A percentile compares a stretch with the other conserved stretches of the same genome.
These are phyloP conservation scores for Phycodurus eques DNA, from an alignment of 2,113 vertebrate species.

Conservation along the genomic window DNA sequence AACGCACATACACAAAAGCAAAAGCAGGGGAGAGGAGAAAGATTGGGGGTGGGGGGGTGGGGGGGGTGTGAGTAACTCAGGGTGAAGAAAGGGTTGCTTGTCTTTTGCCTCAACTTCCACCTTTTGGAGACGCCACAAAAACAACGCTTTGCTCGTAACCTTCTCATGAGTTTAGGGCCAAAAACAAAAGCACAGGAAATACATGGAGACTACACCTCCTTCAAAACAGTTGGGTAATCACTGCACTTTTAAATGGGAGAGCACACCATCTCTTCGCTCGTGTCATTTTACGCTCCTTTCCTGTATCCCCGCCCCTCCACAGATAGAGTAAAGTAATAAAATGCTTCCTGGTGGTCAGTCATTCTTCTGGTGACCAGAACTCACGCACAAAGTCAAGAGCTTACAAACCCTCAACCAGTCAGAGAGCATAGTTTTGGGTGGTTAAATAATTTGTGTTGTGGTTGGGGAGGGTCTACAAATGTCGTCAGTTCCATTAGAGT, in stretches of 20 bases:
- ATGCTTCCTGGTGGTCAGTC: conserved; percentile 9
- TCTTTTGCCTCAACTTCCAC: conserved; percentile 73
- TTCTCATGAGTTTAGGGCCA: conserved; percentile 49
- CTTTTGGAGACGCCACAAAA: conserved; percentile 60
- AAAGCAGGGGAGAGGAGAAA: conserved; percentile 36
- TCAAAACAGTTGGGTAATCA: conserved; percentile 61
- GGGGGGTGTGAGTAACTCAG: conserved; percentile 30
- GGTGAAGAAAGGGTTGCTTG: conserved; percentile 65
- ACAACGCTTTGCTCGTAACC: conserved; percentile 54
- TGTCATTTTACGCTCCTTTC: conserved; percentile 27
- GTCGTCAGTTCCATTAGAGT: conserved; percentile 20
- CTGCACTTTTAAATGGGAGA: conserved; percentile 52
- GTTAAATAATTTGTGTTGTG: conserved; percentile 24
- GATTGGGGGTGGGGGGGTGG: conserved; percentile 30
- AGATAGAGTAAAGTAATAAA: conserved; percentile 14
- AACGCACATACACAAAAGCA: conserved; percentile 36
- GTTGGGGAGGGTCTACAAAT: conserved; percentile 28
- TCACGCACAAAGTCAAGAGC: conserved; percentile 21
- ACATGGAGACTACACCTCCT: conserved; percentile 57
- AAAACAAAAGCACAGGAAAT: conserved; percentile 65
- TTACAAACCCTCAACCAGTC: conserved; percentile 16
- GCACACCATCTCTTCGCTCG: conserved; percentile 24
- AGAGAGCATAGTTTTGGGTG: conserved; percentile 15
- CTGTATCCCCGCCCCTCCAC: conserved; percentile 35
- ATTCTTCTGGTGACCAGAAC: conserved; percentile 4